Evolutionary conservation across 2,797 vertebrate genomes (phyloP).

Genomic region (Leucoraja ocellata): DNA sequence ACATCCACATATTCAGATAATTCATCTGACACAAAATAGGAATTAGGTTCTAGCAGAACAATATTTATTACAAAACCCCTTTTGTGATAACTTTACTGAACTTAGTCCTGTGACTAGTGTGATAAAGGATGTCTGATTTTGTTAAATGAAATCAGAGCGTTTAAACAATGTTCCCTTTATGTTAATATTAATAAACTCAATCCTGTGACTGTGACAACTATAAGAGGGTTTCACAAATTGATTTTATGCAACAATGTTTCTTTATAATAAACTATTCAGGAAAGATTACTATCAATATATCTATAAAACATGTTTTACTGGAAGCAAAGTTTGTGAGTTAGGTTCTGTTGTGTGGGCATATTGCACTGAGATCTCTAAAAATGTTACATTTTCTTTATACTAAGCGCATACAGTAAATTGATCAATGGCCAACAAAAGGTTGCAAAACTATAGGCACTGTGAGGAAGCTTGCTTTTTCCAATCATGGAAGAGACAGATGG

Average conservation of each 20-base stretch:
- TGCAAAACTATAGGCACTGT: neutral
- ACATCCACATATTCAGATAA: neutral
- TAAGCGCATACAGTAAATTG: neutral
- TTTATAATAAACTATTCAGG: constrained; percentile 31
- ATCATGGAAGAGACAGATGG: neutral
- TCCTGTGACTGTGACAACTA: constrained; percentile 27
- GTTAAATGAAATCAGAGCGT: constrained; percentile 17
- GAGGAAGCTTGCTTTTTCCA: neutral
- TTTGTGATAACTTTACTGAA: neutral
- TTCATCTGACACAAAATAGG: neutral
- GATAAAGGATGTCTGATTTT: constrained; percentile 24
- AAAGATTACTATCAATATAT: constrained; percentile 28
- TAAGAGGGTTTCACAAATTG: constrained; percentile 19
- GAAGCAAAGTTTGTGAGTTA: neutral
- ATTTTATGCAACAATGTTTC: constrained; percentile 26
- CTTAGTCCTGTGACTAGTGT: constrained; percentile 17
- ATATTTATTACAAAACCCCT: constrained; percentile 12
- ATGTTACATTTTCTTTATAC: neutral
- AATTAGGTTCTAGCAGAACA: constrained; percentile 23
- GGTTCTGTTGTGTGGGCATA: neutral
- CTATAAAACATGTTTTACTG: neutral
- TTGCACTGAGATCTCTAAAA: neutral
- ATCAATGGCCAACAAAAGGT: neutral
- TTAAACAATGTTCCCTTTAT: constrained; percentile 1
- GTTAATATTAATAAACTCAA: neutral